Evolutionary conservation across 2,113 vertebrate species (phyloP).

Genomic region (Uropsilus gracilis): DNA sequence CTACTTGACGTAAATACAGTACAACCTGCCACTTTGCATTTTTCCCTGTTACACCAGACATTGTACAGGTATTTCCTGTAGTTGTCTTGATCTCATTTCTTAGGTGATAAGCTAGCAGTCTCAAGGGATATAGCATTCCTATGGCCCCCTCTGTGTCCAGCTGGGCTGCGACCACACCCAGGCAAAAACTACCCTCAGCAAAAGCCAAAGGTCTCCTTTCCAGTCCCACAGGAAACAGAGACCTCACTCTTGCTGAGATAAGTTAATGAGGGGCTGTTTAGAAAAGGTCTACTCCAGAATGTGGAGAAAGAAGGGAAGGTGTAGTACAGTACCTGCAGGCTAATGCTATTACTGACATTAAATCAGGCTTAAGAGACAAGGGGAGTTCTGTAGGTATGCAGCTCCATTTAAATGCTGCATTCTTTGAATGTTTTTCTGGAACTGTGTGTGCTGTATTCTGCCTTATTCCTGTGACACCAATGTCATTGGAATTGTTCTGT

Average conservation of each 20-base stretch:
- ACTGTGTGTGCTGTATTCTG: not conserved
- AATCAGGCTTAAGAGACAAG: not conserved
- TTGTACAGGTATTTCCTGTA: not conserved
- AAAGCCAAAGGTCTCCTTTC: not conserved
- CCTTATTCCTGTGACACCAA: rapidly evolving
- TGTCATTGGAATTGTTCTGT: too few relatives aligned
- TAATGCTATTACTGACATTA: not conserved
- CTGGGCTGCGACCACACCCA: not conserved
- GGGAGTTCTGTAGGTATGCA: not conserved
- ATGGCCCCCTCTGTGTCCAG: not conserved
- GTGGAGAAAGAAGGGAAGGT: not conserved
- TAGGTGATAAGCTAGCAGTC: not conserved
- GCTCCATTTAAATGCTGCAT: not conserved
- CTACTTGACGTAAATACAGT: not conserved
- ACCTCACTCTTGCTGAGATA: not conserved
- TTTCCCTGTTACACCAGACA: not conserved
- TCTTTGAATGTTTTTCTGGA: not conserved
- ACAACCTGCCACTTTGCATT: not conserved
- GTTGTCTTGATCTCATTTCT: not conserved
- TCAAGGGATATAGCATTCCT: rapidly evolving
- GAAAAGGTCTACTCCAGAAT: not conserved
- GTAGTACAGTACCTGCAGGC: not conserved
- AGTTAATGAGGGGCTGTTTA: not conserved
- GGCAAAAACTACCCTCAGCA: not conserved
- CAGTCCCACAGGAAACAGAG: not conserved